phyloP scores from a whole-genome alignment of 1,140 invertebrate species.

The Ctenoplectra terminalis region DNA sequence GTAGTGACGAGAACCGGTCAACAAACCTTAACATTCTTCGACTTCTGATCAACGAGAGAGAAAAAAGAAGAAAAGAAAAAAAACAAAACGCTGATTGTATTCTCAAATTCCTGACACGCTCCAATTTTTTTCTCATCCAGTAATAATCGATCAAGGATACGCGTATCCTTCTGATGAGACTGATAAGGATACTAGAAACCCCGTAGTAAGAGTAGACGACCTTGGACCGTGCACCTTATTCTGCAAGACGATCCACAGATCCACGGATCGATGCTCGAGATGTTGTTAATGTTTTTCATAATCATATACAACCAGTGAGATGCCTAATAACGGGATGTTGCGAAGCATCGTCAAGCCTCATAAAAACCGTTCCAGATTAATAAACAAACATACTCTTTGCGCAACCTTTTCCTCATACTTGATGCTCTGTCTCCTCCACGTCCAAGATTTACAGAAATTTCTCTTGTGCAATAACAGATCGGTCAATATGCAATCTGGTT shows the following conservation, averaged over 20 bases:
- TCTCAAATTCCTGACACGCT: slow-evolving; percentile 3
- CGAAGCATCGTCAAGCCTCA: slow-evolving; percentile 22
- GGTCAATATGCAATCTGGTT: background rate
- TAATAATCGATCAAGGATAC: slow-evolving; percentile 33
- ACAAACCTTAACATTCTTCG: background rate
- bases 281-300: slow-evolving; percentile 25
- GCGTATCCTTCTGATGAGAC: slow-evolving; percentile 6
- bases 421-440: background rate
- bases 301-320: slow-evolving; percentile 38
- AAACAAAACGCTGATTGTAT: background rate
- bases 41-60: background rate
- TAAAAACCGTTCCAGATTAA: slow-evolving; percentile 53
- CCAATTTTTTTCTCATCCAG: background rate
- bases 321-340: slow-evolving; percentile 24
- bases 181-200: slow-evolving; percentile 39
- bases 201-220: slow-evolving; percentile 44
- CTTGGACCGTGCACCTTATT: slow-evolving; percentile 55
- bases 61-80: background rate
- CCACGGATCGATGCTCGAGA: slow-evolving; percentile 37
- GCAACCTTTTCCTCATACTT: slow-evolving; percentile 20
- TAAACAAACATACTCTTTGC: slow-evolving; percentile 49
- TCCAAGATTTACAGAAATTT: slow-evolving; percentile 17
- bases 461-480: background rate
- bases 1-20: background rate
- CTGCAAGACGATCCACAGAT: slow-evolving; percentile 39